Evolutionary conservation across 2,888 invertebrate genomes (phyloP), one percentile per base, ranked within the genome.

Genomic region (Nysson spinosus): DNA sequence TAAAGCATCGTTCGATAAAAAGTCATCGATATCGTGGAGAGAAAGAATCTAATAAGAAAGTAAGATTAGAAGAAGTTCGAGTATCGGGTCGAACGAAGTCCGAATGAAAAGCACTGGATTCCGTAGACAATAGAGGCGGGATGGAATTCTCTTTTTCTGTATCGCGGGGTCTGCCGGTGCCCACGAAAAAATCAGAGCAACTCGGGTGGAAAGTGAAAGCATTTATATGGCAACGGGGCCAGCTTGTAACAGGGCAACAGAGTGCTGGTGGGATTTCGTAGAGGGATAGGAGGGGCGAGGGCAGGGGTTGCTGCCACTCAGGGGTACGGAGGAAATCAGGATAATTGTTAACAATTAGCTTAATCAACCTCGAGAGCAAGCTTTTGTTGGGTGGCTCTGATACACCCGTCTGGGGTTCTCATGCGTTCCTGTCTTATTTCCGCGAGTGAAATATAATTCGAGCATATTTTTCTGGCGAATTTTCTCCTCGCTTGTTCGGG

Each of bases 281-380:
- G 55, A 72, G 66, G 57, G 72, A 42, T 57, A 26, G 39, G 50
- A 74, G 69, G 72, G 65, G 49, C 63, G 71, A 73, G 68, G 73
- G 72, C 72, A 77, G 78, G 83, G 82, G 77, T 79, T 77, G 78
- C 75, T 66, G 67, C 77, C 77, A 79, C 82, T 81, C 80, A 72
- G 77, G 76, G 78, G 74, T 77, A 76, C 76, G 74, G 78, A 82
- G 85, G 83, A 85, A 86, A 85, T 86, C 85, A 81, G 83, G 85
- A 85, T 86, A 87, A 87, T 87, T 87, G 86, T 85, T 86, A 86
- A 85, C 85, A 86, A 86, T 86, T 85, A 86, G 83, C 83, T 85
- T 85, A 85, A 86, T 86, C 85, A 86, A 85, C 81, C 82, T 83
- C 77, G 84, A 86, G 85, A 83, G 83, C 78, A 73, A 78, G 84